Conservation (phyloP, 2,888 invertebrate species). For the Trachelus stipa region DNA sequence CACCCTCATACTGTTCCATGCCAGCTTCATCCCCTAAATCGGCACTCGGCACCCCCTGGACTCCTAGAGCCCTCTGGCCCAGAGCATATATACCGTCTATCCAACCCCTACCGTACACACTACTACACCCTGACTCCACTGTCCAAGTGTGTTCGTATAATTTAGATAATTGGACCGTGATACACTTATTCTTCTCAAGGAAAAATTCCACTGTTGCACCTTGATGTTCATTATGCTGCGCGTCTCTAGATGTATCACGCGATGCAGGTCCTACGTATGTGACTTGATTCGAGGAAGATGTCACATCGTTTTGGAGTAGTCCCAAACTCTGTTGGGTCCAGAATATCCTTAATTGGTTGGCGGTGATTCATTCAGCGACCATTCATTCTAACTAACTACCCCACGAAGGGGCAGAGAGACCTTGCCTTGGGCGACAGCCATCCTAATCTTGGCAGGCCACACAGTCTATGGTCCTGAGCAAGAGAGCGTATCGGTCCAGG, state of each 20-base stretch:
- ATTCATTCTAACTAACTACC: conserved; percentile 58
- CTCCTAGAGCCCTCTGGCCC: background rate
- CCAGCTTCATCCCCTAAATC: conserved; percentile 60
- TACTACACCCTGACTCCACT: background rate
- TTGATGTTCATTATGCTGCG: background rate
- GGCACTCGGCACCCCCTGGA: conserved; percentile 41
- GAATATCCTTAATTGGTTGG: conserved; percentile 61
- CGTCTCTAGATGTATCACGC: background rate
- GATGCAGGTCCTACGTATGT: background rate
- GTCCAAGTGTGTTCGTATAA: background rate
- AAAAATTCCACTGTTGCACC: background rate
- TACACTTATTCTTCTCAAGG: background rate
- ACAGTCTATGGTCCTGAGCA: background rate
- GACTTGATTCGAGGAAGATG: background rate
- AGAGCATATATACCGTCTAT: background rate
- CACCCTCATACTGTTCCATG: conserved; percentile 12
- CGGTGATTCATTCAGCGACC: conserved; percentile 60
- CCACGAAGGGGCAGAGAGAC: conserved; percentile 42
- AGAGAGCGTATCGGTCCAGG: conserved; percentile 14
- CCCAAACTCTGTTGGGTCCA: background rate
- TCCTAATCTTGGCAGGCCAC: conserved; percentile 8
- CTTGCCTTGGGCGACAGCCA: conserved; percentile 50
- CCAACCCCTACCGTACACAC: background rate
- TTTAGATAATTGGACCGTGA: background rate
- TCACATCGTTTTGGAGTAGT: background rate